Conservation (phyloP, 2,888 invertebrate genomes). For the Drosophila sordidula region DNA sequence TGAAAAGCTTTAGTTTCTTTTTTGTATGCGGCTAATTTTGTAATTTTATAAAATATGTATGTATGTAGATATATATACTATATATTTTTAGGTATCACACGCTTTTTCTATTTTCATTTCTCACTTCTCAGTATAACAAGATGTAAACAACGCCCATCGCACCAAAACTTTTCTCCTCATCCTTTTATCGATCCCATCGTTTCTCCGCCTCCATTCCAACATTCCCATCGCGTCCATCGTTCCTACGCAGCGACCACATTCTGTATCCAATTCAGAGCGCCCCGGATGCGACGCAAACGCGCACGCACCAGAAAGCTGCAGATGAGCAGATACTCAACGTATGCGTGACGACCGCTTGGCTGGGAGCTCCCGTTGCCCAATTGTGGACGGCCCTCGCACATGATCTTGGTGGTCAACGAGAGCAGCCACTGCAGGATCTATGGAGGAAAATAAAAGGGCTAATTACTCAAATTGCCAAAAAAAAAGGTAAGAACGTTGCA, state of each 20-base stretch:
- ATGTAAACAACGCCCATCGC: constrained; percentile 21
- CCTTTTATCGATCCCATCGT: not conserved
- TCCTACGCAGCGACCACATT: constrained; percentile 65
- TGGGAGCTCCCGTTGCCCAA: constrained; percentile 30
- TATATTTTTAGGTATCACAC: constrained; percentile 67
- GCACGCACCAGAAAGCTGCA: constrained; percentile 89
- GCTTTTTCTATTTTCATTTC: constrained; percentile 47
- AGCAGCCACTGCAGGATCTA: constrained; percentile 91
- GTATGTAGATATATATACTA: constrained; percentile 37
- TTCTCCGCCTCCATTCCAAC: too few relatives aligned
- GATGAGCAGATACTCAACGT: constrained; percentile 90
- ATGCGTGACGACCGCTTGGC: constrained; percentile 87
- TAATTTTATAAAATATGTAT: constrained; percentile 59
- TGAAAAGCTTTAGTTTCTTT: constrained; percentile 5
- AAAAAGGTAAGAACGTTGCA: too few relatives aligned
- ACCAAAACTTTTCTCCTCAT: not conserved
- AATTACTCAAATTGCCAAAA: not conserved
- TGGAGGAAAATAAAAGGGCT: not conserved
- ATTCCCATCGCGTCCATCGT: too few relatives aligned
- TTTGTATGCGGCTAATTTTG: constrained; percentile 52
- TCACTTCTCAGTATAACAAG: constrained; percentile 43
- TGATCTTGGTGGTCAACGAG: constrained; percentile 90
- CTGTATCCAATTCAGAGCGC: constrained; percentile 89
- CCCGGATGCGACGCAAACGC: constrained; percentile 87
- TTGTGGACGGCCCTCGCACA: constrained; percentile 87